phyloP scores from a whole-genome alignment of 2,113 vertebrate species.

The Rafetus swinhoei region DNA sequence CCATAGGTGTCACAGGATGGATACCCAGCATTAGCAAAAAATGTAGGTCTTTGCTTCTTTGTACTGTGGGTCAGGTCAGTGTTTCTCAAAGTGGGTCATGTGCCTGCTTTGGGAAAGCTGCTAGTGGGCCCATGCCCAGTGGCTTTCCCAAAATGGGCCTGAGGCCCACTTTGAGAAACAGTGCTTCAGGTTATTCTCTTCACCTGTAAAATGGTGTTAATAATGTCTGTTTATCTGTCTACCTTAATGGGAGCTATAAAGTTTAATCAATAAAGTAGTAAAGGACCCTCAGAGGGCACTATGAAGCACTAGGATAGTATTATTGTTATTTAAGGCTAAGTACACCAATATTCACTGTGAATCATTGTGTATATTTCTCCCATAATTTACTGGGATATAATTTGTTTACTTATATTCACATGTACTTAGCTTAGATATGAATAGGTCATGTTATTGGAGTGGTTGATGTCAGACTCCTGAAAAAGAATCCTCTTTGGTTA shows the following conservation, averaged over 20 bases:
- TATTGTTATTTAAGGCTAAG: not conserved
- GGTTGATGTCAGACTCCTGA: not conserved
- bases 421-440: not conserved
- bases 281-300: not conserved
- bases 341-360: not conserved
- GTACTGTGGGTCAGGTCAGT: not conserved
- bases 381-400: not conserved
- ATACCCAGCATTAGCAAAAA: accelerated
- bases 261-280: not conserved
- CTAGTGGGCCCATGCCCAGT: too few species aligned
- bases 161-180: too few species aligned
- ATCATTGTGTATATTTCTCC: constrained; percentile 11
- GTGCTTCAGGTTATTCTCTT: not conserved
- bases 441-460: not conserved
- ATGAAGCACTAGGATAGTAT: not conserved
- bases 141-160: too few species aligned
- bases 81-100: too few species aligned
- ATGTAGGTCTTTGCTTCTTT: accelerated
- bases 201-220: not conserved
- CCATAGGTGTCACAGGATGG: not conserved
- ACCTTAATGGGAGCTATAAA: not conserved
- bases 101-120: too few species aligned
- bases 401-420: not conserved
- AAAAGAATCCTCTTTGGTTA: not conserved
- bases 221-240: not conserved